Evolutionary conservation across 1,140 invertebrate genomes (phyloP).

Genomic region (Popillia japonica): DNA sequence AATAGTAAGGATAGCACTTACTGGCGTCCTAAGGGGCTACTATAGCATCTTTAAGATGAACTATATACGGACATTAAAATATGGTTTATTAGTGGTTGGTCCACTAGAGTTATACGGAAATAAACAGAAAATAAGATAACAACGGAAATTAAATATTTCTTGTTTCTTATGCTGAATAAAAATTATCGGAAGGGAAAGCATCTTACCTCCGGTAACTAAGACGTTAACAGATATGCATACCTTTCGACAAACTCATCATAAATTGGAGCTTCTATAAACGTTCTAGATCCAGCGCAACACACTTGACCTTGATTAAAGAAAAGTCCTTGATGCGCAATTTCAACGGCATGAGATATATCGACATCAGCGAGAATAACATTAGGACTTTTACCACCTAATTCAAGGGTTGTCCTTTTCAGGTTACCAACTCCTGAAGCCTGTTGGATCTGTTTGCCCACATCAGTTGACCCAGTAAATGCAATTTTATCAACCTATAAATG

Average conservation of each 20-base stretch:
- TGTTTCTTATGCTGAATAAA: too few species aligned
- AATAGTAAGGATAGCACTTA: too few species aligned
- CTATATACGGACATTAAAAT: too few species aligned
- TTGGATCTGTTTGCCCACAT: constrained; percentile 89
- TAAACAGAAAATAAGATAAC: too few species aligned
- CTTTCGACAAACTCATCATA: constrained; percentile 97
- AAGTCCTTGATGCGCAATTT: constrained; percentile 80
- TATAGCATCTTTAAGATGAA: too few species aligned
- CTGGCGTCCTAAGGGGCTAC: too few species aligned
- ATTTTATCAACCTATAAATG: constrained; percentile 77
- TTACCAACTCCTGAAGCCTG: constrained; percentile 79
- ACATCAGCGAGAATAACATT: constrained; percentile 90
- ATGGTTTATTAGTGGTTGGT: too few species aligned
- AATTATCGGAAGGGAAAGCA: too few species aligned
- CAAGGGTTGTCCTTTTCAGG: constrained; percentile 90
- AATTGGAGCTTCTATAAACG: constrained; percentile 91
- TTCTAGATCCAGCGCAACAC: constrained; percentile 81
- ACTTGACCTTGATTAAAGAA: constrained; percentile 88
- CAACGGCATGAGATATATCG: constrained; percentile 82
- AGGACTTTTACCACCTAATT: constrained; percentile 95
- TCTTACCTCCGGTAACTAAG: too few species aligned
- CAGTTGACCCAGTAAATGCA: constrained; percentile 84
- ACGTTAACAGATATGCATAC: constrained; percentile 52
- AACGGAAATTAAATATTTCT: too few species aligned
- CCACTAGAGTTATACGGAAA: too few species aligned